Evolutionary conservation across 2,113 vertebrate genomes (phyloP), one percentile per base, ranked within the genome.

Genomic region (Hirundichthys speculiger): DNA sequence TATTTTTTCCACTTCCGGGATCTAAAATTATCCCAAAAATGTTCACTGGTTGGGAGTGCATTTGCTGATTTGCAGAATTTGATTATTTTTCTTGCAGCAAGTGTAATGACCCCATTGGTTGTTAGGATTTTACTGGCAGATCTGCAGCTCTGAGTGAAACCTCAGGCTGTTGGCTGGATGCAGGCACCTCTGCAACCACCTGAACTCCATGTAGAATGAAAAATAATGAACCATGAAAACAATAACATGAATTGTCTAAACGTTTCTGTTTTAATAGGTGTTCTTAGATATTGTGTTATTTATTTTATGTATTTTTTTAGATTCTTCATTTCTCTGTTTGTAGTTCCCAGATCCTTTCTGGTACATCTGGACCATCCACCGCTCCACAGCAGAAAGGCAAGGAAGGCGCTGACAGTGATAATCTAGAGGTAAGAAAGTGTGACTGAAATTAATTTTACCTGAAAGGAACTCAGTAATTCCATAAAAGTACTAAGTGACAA

Each of bases 291-390:
- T n/a, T 2, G 4, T 27, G 20, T 45, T 51, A 9, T 24, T 3
- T 13, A 9, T 14, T 27, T 15, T 15, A 52, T 47, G 4, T n/a
- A 4, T 6, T 19, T 13, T 25, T 24, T 3, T n/a, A n/a, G n/a
- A 27, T 15, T 41, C 2, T 57, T 30, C 13, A 40, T 53, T 14
- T 1, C 14, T 72, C n/a, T 63, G 41, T 81, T 68, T 82, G 25
- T 68, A 98, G 97, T 86, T 97, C 96, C 4, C 97, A 98, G 87
- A 94, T 95, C 48, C 87, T 95, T 62, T 80, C 89, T 11, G 94
- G 86, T 38, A 80, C 94, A 19, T 58, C 92, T 52, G 93, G 92
- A 64, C 64, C 93, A 18, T 86, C 93, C 11, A 80, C 94, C 1
- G 90, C 92, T 7, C 82, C 92, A 4, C 92, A 93, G 61, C 92